Evolutionary conservation across 1,140 invertebrate species (phyloP), one percentile per base, ranked within the genome.

Genomic region (Drosophila ohnishii): DNA sequence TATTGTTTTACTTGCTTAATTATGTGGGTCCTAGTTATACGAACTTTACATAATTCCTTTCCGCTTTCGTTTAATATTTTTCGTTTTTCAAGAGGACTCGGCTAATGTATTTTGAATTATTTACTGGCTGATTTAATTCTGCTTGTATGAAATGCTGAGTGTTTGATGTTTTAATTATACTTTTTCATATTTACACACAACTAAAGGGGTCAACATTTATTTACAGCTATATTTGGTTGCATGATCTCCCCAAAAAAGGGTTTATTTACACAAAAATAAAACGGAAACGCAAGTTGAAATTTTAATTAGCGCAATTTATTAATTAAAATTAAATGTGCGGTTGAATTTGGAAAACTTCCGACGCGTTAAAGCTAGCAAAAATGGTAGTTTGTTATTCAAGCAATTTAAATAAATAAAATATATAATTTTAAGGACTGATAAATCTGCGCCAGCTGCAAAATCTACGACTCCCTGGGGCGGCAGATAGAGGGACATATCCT

Each of bases 181-280:
- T 13, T 58, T 48, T 14, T n/a, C 42, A 70, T 71, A 71, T 71
- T 71, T 71, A 71, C 67, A 71, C 65, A 57, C 40, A 70, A 58
- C 42, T 40, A 40, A 35, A 25, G 14, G 40, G 28, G 35, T 14
- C 51, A 50, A 66, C 64, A 58, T 40, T 70, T 71, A 71, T 71
- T 58, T 71, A 71, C 67, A 71, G 25, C 30, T 70, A 40, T 32
- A 35, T 58, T 32, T 16, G 11, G 34, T 50, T 40, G 48, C 42
- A 30, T 51, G 37, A 42, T 30, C 60, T 35, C 60, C 40, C 61
- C 16, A 16, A 53, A 44, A 51, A 14, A 28, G 14, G 48, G 42
- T 53, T 14, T 81, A 86, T 85, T 66, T 85, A 85, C 81, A 85
- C 34, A 39, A 39, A 39, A 70, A 19, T 44, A 25, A 39, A 30